Evolutionary conservation across 2,113 vertebrate species (phyloP).

Genomic region (Junco hyemalis): DNA sequence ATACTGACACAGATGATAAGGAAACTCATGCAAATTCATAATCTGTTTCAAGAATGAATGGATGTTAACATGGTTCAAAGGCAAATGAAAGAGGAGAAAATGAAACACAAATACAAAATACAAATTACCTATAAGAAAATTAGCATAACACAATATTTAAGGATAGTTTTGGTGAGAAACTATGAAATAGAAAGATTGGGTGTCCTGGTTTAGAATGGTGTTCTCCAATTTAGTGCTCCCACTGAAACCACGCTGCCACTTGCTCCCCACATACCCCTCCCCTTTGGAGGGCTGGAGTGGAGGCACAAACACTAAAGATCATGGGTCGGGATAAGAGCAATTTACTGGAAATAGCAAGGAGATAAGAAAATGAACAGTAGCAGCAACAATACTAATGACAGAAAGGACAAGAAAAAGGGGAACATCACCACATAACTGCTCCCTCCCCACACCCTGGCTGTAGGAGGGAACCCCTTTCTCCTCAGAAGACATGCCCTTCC

Average conservation of each 20-base stretch:
- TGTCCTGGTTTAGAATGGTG: background rate
- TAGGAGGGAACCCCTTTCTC: too few relatives aligned
- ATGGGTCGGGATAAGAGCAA: background rate
- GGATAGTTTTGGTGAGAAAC: background rate
- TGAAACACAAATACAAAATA: background rate
- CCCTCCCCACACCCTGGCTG: background rate
- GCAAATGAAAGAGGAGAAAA: background rate
- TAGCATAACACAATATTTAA: background rate
- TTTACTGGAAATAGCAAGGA: background rate
- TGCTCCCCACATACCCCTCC: background rate
- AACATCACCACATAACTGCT: background rate
- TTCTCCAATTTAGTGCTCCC: background rate
- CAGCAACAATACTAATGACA: background rate
- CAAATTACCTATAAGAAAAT: background rate
- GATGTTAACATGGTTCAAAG: background rate
- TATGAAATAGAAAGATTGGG: accelerated
- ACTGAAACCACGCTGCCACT: background rate
- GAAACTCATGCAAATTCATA: background rate
- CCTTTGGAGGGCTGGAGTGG: background rate
- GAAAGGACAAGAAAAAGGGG: background rate
- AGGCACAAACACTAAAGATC: background rate
- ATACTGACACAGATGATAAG: background rate
- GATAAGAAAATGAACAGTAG: background rate
- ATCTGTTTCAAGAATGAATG: background rate
- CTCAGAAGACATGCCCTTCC: background rate